Base-by-base conservation (phyloP, 2,797 vertebrate genomes). In the Pseudochaenichthys georgianus region DNA sequence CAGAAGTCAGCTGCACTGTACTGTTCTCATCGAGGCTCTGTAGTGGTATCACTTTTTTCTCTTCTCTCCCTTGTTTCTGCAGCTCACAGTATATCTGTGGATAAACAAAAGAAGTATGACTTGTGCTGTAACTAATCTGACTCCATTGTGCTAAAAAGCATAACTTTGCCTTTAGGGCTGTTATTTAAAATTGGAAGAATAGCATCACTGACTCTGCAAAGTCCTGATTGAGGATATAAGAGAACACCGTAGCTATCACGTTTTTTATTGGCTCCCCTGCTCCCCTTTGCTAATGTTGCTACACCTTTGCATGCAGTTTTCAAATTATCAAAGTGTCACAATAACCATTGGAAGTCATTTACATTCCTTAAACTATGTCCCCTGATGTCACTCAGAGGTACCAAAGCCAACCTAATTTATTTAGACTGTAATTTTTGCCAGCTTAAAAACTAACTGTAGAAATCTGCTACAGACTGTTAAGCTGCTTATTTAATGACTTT, bases 61-160 rank as follows among this genome's bases (percentile, higher is more conserved):
- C 10, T 1, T 41, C 17, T 46, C 42, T 41, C 19, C 15, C 1
- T 0, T 50, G 12, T 58, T 59, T 52, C 13, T 31, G 19, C 53
- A 12, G 46, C 53, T 58, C 31, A 7, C 16, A 34, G 31, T 31
- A 4, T 15, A 19, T 50, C 41, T 23, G 50, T 34, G 8, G 16
- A 57, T 57, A 11, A 47, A 50, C 12, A 11, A 43, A 47, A 38
- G 23, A 63, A 48, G 38, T n/a, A 46, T 8, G 16, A 38, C 21
- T 62, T 58, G 45, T 19, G 31, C 54, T 4, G 9, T 45, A 19
- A 54, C 7, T 15, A 23, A 48, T 45, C 28, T 47, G 50, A 45
- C 12, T 42, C 45, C 41, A 53, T 53, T 53, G 34, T 54, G 17
- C 13, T 59, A 48, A 58, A 52, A 70, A 70, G 13, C 55, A 9